phyloP scores from a whole-genome alignment of 2,113 vertebrate genomes.

The Corythornis vintsioides region DNA sequence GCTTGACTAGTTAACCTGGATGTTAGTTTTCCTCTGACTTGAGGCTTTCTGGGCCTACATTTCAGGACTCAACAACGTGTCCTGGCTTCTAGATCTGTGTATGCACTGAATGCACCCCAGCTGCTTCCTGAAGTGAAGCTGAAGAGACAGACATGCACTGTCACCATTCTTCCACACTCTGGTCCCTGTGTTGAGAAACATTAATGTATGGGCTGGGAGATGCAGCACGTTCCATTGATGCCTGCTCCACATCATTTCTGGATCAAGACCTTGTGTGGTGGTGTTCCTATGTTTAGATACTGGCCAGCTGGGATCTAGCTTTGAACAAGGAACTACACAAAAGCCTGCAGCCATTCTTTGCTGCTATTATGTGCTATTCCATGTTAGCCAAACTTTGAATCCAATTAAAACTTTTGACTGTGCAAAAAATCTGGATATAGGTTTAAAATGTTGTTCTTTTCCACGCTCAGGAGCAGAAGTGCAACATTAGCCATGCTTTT shows the following conservation, averaged over 20 bases:
- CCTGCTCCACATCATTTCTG: not conserved
- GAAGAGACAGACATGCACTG: not conserved
- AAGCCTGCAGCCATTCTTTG: not conserved
- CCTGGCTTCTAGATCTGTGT: not conserved
- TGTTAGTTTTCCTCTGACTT: not conserved
- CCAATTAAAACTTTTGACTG: not conserved
- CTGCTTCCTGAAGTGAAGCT: not conserved
- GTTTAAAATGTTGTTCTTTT: not conserved
- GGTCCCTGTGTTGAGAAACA: not conserved
- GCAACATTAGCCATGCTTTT: not conserved
- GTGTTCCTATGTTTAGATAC: not conserved
- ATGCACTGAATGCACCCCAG: not conserved
- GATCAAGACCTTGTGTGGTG: not conserved
- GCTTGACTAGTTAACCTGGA: not conserved
- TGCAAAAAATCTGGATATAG: not conserved
- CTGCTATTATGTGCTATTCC: not conserved
- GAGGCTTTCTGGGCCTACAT: not conserved
- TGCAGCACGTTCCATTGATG: not conserved
- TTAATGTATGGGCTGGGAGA: accelerated
- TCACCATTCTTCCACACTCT: not conserved
- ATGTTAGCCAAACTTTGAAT: not conserved
- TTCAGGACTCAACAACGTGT: not conserved
- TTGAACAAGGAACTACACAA: not conserved
- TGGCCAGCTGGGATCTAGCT: not conserved
- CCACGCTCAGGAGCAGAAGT: not conserved